Evolutionary conservation across 2,797 vertebrate species (phyloP).

Genomic region (Tragelaphus eurycerus): DNA sequence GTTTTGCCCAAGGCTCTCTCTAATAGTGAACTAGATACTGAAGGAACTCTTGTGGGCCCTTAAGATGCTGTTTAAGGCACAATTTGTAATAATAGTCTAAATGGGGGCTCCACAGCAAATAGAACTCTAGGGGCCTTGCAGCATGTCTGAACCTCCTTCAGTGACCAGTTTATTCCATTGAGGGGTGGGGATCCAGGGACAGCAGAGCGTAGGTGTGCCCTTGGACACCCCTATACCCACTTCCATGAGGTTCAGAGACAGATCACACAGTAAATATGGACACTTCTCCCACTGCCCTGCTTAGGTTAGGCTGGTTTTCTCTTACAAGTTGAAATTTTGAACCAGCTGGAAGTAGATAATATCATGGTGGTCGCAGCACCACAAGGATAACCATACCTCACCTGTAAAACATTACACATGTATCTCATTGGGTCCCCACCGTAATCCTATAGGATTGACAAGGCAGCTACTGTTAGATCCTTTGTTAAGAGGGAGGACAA

Average conservation of each 20-base stretch:
- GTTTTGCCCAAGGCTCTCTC: slow-evolving; percentile 10
- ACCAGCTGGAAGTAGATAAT: neutral
- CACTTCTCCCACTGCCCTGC: neutral
- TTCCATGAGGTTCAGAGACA: neutral
- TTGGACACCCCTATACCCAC: neutral
- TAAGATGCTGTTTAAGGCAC: neutral
- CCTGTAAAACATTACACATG: neutral
- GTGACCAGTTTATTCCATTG: neutral
- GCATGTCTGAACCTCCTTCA: neutral
- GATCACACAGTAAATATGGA: neutral
- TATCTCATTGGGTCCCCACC: neutral
- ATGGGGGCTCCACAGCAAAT: neutral
- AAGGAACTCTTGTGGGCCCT: neutral
- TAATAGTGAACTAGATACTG: slow-evolving; percentile 29
- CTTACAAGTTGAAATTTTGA: neutral
- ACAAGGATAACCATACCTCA: neutral
- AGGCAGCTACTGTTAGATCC: neutral
- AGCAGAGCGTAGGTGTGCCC: neutral
- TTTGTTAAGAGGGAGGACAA: slow-evolving; percentile 11
- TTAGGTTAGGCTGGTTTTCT: neutral
- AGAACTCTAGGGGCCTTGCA: neutral
- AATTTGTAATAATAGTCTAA: neutral
- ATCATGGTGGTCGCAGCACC: neutral
- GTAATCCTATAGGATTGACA: neutral
- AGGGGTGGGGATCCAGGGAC: neutral